Percentiles rank a stretch among this genome's conserved stretches.
These are phyloP conservation scores for Harmothoe impar DNA, from an alignment of 2,888 invertebrate species.

Conservation along the genomic window DNA sequence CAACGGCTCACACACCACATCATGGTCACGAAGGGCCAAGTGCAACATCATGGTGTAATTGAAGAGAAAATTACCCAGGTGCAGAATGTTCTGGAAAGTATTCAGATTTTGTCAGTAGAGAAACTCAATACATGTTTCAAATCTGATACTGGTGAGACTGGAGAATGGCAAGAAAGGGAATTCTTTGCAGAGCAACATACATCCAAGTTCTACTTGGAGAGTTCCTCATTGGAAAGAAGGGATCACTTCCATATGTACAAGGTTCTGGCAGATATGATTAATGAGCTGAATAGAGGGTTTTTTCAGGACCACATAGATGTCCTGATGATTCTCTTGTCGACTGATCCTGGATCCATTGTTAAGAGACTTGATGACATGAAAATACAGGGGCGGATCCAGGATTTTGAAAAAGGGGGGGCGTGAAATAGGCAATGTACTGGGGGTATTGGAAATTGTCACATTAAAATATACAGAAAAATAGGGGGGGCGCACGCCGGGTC, in stretches of 20 bases:
- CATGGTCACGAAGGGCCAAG: not conserved
- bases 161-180: not conserved
- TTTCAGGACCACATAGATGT: not conserved
- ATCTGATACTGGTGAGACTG: not conserved
- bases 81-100: not conserved
- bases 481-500: no score
- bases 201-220: not conserved
- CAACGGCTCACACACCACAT: not conserved
- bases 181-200: not conserved
- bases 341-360: not conserved
- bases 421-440: no score
- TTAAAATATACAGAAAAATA: no score
- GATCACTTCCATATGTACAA: not conserved
- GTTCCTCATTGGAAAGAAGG: no score
- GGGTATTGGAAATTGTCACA: no score
- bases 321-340: not conserved
- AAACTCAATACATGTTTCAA: not conserved
- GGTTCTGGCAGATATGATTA: not conserved
- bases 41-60: not conserved
- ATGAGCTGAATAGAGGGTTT: not conserved
- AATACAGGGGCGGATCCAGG: no score
- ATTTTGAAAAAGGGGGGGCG: no score
- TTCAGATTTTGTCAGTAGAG: not conserved
- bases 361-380: not conserved
- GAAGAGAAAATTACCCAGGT: not conserved